These are phyloP conservation scores for Sarcophaga bullata DNA, from an alignment of 1,140 invertebrate genomes.

Conservation along the genomic window DNA sequence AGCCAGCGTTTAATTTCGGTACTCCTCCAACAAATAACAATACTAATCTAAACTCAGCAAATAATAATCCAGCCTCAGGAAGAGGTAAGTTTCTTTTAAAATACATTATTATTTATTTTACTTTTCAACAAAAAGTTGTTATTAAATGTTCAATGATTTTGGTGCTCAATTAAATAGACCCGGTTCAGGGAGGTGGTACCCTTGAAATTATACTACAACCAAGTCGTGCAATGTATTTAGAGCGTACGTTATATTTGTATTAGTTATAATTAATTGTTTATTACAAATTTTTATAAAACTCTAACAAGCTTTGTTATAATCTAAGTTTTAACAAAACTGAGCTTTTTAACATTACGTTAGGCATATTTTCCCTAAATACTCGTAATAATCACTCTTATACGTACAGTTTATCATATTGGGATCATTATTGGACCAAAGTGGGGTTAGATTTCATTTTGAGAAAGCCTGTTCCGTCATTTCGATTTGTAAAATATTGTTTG, in stretches of 20 bases:
- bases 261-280: background rate
- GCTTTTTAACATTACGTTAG: too few species aligned
- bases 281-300: background rate
- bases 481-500: too few species aligned
- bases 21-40: background rate
- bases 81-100: constrained; percentile 32
- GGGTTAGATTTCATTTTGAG: too few species aligned
- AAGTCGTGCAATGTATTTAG: constrained; percentile 42
- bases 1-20: constrained; percentile 41
- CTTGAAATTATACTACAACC: constrained; percentile 45
- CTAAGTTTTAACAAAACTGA: too few species aligned
- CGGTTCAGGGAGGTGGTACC: constrained; percentile 39
- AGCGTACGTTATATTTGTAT: constrained; percentile 41
- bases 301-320: background rate
- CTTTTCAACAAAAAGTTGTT: background rate
- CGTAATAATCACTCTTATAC: too few species aligned
- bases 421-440: too few species aligned
- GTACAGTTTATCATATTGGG: too few species aligned
- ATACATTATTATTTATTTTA: constrained; percentile 8
- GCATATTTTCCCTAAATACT: too few species aligned
- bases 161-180: constrained; percentile 2
- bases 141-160: constrained; percentile 10
- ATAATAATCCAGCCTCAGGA: constrained; percentile 29
- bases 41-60: background rate
- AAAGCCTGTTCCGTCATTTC: too few species aligned